Evolutionary conservation across 2,888 invertebrate species (phyloP).

Genomic region (Xiphydria camelus): DNA sequence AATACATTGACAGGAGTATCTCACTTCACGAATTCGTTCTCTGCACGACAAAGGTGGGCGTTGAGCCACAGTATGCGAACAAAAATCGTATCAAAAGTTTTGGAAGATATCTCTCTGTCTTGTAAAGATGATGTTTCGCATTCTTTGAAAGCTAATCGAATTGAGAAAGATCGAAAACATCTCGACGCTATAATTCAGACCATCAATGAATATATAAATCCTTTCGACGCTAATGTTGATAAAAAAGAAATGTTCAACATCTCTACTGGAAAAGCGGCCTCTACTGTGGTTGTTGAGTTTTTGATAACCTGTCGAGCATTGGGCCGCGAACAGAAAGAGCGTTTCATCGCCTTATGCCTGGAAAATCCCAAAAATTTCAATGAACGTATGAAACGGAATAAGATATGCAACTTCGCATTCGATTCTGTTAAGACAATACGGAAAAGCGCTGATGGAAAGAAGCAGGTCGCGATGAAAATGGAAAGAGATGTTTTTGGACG

Average conservation of each 20-base stretch:
- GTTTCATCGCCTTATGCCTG: constrained; percentile 35
- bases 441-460: constrained; percentile 30
- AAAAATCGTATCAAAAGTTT: constrained; percentile 28
- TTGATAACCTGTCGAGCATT: constrained; percentile 30
- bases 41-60: constrained; percentile 24
- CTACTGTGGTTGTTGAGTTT: constrained; percentile 36
- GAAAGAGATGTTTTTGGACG: constrained; percentile 37
- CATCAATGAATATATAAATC: constrained; percentile 31
- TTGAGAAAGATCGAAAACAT: constrained; percentile 29
- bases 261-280: constrained; percentile 44
- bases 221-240: constrained; percentile 27
- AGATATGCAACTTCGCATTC: constrained; percentile 39
- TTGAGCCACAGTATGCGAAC: constrained; percentile 41
- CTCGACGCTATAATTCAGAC: constrained; percentile 26
- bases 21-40: constrained; percentile 21
- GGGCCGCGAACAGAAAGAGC: constrained; percentile 28
- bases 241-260: too few species aligned
- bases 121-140: constrained; percentile 36
- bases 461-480: constrained; percentile 33
- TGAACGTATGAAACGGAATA: constrained; percentile 33
- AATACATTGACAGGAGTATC: too few species aligned
- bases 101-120: constrained; percentile 25
- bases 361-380: constrained; percentile 28
- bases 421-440: constrained; percentile 24
- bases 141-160: constrained; percentile 21